Evolutionary conservation across 1,140 invertebrate species (phyloP).

Genomic region (Diorhabda elongata): DNA sequence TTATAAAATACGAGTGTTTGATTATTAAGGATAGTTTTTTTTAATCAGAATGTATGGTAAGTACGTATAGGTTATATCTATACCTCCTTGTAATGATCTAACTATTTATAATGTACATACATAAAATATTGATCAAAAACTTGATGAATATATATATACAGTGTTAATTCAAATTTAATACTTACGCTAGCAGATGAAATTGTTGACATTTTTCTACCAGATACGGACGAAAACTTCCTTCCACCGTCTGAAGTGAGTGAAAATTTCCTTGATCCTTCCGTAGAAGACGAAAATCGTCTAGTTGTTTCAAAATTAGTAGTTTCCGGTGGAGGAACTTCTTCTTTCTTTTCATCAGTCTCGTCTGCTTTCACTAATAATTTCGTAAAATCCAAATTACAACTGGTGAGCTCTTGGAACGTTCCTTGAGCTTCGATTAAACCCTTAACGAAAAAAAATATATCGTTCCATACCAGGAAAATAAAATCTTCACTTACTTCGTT

Average conservation of each 20-base stretch:
- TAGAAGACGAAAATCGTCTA: not conserved
- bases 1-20: too few species aligned
- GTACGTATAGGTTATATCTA: too few species aligned
- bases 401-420: conserved; percentile 53
- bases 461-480: not conserved
- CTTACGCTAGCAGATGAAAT: not conserved
- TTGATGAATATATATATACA: too few species aligned
- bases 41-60: too few species aligned
- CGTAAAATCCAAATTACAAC: conserved; percentile 54
- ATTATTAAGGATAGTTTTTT: too few species aligned
- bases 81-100: too few species aligned
- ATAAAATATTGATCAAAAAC: too few species aligned
- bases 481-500: conserved; percentile 57
- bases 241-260: too few species aligned
- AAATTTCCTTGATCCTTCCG: not conserved
- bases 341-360: not conserved
- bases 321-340: too few species aligned
- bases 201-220: too few species aligned
- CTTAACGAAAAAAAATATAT: conserved; percentile 24
- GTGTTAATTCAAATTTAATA: not conserved
- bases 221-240: too few species aligned
- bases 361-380: conserved; percentile 47
- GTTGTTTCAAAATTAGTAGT: not conserved
- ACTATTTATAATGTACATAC: too few species aligned
- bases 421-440: conserved; percentile 57